Evolutionary conservation across 2,113 vertebrate species (phyloP).

Genomic region (Opisthocomus hoazin): DNA sequence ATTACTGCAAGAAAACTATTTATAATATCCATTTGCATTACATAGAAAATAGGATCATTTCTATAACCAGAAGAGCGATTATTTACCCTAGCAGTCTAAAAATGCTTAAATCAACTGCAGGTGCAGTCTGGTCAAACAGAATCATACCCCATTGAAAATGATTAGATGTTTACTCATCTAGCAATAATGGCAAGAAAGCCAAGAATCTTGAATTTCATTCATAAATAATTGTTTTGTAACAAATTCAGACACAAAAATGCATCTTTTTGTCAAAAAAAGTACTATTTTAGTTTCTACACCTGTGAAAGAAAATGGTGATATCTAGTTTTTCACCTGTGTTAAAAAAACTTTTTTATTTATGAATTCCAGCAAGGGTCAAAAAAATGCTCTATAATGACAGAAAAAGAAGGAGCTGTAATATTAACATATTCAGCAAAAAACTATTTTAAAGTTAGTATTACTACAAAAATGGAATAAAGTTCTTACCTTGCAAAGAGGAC

Average conservation of each 20-base stretch:
- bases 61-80: background rate
- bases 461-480: background rate
- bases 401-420: background rate
- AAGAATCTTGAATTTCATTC: background rate
- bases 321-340: background rate
- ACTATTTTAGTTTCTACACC: background rate
- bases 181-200: background rate
- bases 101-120: background rate
- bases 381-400: background rate
- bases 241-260: background rate
- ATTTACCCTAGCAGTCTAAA: background rate
- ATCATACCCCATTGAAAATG: background rate
- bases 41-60: background rate
- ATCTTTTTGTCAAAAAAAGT: background rate
- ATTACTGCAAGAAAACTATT: background rate
- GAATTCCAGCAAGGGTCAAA: background rate
- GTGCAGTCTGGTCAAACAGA: background rate
- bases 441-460: background rate
- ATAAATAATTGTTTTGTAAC: background rate
- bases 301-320: background rate
- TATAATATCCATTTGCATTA: background rate
- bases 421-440: background rate
- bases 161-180: background rate
- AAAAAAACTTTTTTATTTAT: background rate
- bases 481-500: constrained; percentile 87